Percentiles rank a stretch among this genome's conserved stretches.
These are phyloP conservation scores for Catharus bicknelli DNA, from an alignment of 2,113 vertebrate species.

Conservation along the genomic window DNA sequence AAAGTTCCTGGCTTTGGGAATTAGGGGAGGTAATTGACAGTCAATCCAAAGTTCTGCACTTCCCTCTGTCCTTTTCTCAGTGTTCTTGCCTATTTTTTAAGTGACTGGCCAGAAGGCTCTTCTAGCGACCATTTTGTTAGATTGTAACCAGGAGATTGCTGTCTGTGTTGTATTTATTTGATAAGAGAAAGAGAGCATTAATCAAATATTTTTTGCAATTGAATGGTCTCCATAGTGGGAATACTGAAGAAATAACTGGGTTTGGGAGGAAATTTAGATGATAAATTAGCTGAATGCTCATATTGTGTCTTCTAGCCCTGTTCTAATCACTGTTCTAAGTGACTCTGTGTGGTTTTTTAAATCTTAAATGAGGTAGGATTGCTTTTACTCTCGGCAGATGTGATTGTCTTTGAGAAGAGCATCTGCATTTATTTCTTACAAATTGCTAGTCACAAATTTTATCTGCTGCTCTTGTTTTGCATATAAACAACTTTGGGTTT, in stretches of 20 bases:
- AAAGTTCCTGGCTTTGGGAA: neutral
- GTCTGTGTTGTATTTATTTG: neutral
- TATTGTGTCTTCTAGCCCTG: neutral
- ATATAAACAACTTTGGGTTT: neutral
- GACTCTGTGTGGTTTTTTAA: neutral
- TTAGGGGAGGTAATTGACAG: neutral
- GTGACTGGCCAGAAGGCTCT: neutral
- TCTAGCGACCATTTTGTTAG: neutral
- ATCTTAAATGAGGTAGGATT: slow-evolving; percentile 16
- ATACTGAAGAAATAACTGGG: neutral
- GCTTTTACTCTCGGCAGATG: slow-evolving; percentile 14
- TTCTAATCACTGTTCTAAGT: slow-evolving; percentile 12
- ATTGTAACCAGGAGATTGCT: neutral
- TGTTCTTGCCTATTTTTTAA: neutral
- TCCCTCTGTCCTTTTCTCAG: neutral
- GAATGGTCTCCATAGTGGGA: neutral
- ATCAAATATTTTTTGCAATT: slow-evolving; percentile 26
- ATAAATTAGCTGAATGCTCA: slow-evolving; percentile 32
- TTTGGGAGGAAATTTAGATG: slow-evolving; percentile 19
- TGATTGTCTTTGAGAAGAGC: slow-evolving; percentile 4
- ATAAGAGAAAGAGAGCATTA: neutral
- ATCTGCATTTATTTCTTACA: slow-evolving; percentile 36
- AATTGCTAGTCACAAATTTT: slow-evolving; percentile 32
- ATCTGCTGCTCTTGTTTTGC: slow-evolving; percentile 12
- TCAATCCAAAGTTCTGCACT: neutral